Percentiles rank a stretch among this genome's conserved stretches.
phyloP scores from a whole-genome alignment of 2,797 vertebrate species.

The Melanotaenia nigrans region DNA sequence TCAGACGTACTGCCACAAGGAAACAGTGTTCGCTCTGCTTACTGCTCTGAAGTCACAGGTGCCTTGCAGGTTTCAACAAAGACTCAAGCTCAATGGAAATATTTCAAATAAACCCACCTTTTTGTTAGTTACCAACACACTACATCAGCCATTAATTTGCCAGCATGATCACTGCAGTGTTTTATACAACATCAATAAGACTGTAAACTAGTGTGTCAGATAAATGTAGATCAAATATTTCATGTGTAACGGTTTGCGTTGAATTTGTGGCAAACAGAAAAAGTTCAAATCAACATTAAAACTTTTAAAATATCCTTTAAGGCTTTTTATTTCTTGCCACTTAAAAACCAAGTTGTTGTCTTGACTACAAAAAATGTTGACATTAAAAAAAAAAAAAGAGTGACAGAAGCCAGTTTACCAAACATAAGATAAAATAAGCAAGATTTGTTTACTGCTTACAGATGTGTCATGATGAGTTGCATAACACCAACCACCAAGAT shows the following conservation, averaged over 20 bases:
- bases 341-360: slow-evolving; percentile 1
- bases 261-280: background rate
- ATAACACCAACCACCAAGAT: background rate
- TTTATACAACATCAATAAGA: background rate
- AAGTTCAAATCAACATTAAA: background rate
- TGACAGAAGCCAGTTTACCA: background rate
- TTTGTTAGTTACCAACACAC: background rate
- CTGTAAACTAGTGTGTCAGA: background rate
- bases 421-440: background rate
- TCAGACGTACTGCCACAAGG: slow-evolving; percentile 38
- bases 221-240: background rate
- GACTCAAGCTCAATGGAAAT: background rate
- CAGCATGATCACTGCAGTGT: background rate
- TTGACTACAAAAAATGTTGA: slow-evolving; percentile 31
- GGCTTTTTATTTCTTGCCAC: background rate
- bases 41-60: slow-evolving; percentile 1
- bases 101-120: background rate
- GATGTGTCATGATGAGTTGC: background rate
- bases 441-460: no score
- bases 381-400: slow-evolving; percentile 38
- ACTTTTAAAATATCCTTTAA: background rate
- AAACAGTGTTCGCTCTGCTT: slow-evolving; percentile 12
- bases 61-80: background rate
- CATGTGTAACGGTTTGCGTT: background rate
- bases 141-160: background rate